phyloP scores from a whole-genome alignment of 2,888 invertebrate species.

The Leptarthrus brevirostris region DNA sequence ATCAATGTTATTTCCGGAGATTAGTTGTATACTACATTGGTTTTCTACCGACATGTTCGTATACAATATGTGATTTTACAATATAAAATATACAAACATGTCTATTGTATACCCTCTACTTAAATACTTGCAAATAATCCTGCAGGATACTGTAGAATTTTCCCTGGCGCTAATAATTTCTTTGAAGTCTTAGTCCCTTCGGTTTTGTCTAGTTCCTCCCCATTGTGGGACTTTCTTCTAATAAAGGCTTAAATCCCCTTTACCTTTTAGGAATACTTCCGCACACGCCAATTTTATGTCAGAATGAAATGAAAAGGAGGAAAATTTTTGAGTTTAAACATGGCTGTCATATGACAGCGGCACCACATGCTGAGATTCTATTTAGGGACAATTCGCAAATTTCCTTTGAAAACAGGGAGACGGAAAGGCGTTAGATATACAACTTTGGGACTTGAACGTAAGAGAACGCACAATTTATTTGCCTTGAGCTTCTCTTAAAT shows the following conservation, averaged over 20 bases:
- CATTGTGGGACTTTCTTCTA: background rate
- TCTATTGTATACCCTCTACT: background rate
- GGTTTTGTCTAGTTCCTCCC: background rate
- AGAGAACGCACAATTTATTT: background rate
- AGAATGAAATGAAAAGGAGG: constrained; percentile 21
- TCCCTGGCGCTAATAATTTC: background rate
- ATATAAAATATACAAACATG: too few relatives aligned
- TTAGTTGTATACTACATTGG: too few relatives aligned
- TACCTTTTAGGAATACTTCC: background rate
- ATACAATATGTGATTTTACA: too few relatives aligned
- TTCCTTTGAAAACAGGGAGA: background rate
- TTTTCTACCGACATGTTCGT: background rate
- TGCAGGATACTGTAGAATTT: background rate
- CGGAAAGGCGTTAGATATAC: background rate
- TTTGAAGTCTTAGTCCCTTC: background rate
- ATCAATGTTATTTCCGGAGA: too few relatives aligned
- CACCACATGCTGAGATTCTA: constrained; percentile 23
- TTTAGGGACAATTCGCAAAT: constrained; percentile 9
- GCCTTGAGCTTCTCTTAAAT: constrained; percentile 10
- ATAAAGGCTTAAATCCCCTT: background rate
- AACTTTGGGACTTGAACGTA: background rate
- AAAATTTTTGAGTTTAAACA: constrained; percentile 18
- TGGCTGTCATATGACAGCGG: constrained; percentile 25
- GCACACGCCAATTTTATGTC: constrained; percentile 26
- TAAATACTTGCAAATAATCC: background rate